Percentiles rank a stretch among this genome's conserved stretches.
Evolutionary conservation across 2,797 vertebrate genomes (phyloP).

Genomic region (Scleropages formosus): DNA sequence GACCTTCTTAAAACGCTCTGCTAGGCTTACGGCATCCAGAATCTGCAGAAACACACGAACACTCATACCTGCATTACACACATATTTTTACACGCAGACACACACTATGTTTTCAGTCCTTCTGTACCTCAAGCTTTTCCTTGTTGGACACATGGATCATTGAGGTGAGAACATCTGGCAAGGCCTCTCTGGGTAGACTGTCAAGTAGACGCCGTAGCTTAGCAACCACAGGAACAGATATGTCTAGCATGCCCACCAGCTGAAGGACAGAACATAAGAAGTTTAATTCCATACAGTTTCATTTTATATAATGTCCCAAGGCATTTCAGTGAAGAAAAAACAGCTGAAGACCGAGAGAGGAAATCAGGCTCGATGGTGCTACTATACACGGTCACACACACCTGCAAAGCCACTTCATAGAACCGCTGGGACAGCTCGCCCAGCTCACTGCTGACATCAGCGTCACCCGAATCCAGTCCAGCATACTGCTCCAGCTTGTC

Average conservation of each 20-base stretch:
- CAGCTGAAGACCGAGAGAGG: not conserved
- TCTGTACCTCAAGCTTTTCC: constrained; percentile 90
- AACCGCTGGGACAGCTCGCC: constrained; percentile 85
- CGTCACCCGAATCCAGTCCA: constrained; percentile 41
- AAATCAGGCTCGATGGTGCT: too few relatives aligned
- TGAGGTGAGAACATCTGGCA: constrained; percentile 89
- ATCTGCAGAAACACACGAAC: constrained; percentile 65
- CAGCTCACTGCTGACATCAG: constrained; percentile 70
- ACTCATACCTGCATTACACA: not conserved
- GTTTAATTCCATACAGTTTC: not conserved
- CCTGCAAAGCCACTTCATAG: constrained; percentile 89
- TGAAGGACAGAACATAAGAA: constrained; percentile 42
- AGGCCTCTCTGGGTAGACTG: constrained; percentile 85
- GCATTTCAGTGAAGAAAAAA: not conserved
- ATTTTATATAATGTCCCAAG: not conserved
- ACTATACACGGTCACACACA: constrained; percentile 46
- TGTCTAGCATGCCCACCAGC: constrained; percentile 94
- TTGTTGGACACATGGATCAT: constrained; percentile 93
- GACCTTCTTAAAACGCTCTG: constrained; percentile 89
- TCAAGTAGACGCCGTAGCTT: constrained; percentile 88
- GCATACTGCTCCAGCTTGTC: constrained; percentile 87
- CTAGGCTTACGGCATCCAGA: constrained; percentile 86
- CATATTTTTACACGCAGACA: not conserved
- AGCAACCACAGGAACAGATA: constrained; percentile 90
- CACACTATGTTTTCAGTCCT: not conserved